A percentile compares a stretch with the other conserved stretches of the same genome.
phyloP scores from a whole-genome alignment of 1,140 invertebrate genomes.

The Portunus trituberculatus region DNA sequence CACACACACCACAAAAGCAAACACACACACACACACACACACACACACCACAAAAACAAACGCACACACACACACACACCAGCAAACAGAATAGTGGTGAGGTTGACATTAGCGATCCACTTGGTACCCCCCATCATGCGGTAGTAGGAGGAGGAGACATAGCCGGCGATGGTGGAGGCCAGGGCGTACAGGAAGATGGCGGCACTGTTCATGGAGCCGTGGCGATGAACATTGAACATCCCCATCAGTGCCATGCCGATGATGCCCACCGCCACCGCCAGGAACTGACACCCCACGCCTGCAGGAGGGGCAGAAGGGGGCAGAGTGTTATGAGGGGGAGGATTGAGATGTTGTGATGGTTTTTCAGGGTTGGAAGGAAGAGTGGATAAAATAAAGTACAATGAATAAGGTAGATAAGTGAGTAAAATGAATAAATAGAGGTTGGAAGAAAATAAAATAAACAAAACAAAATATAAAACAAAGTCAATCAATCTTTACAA shows the following conservation, averaged over 20 bases:
- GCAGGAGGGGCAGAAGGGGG: not conserved
- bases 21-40: not conserved
- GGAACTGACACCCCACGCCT: conserved; percentile 82
- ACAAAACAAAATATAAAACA: no score
- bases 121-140: conserved; percentile 82
- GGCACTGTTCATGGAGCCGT: conserved; percentile 82
- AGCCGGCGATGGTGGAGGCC: conserved; percentile 82
- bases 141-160: conserved; percentile 81
- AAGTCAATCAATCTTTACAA: no score
- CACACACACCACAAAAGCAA: no score
- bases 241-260: conserved; percentile 82
- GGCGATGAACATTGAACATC: conserved; percentile 83
- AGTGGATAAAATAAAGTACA: no score
- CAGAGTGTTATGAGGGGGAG: no score
- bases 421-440: no score
- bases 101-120: conserved; percentile 83
- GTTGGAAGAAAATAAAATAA: no score
- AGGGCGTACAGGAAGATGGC: conserved; percentile 83
- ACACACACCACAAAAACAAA: conserved; percentile 78
- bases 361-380: no score
- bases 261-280: conserved; percentile 82
- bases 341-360: no score
- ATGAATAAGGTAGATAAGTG: no score
- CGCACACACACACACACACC: conserved; percentile 78
- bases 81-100: conserved; percentile 82